Percentiles rank a stretch among this genome's conserved stretches.
phyloP scores from a whole-genome alignment of 2,113 vertebrate genomes.

The Murina feae region DNA sequence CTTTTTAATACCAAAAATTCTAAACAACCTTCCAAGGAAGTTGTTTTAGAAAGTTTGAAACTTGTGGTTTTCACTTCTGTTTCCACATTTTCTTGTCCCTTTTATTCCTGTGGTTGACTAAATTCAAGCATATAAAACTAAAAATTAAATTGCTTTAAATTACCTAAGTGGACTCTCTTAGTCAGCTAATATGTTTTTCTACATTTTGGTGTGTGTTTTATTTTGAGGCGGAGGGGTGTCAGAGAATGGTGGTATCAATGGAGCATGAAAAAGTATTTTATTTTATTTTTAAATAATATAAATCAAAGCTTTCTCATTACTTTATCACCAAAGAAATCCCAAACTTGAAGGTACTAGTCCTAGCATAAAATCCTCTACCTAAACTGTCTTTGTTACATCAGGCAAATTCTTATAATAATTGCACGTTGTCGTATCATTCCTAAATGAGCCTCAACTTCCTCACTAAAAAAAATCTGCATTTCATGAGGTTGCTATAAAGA shows the following conservation, averaged over 20 bases:
- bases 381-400: not conserved
- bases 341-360: constrained; percentile 6
- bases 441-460: constrained; percentile 13
- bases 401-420: constrained; percentile 6
- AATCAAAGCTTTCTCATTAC: not conserved
- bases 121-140: constrained; percentile 29
- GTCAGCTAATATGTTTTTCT: not conserved
- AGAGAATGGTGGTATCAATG: not conserved
- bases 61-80: not conserved
- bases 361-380: constrained; percentile 18
- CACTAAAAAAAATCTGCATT: not conserved
- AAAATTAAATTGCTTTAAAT: not conserved
- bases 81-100: not conserved
- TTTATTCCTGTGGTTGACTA: not conserved
- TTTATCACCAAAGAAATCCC: constrained; percentile 20
- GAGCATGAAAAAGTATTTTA: not conserved
- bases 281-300: constrained; percentile 18
- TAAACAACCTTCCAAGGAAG: not conserved
- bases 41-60: constrained; percentile 31
- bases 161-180: not conserved
- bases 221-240: fast-evolving
- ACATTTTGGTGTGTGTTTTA: not conserved
- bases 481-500: not conserved
- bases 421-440: not conserved
- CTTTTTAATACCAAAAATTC: not conserved